Conservation (phyloP, 1,140 invertebrate genomes). For the Amyelois transitella region DNA sequence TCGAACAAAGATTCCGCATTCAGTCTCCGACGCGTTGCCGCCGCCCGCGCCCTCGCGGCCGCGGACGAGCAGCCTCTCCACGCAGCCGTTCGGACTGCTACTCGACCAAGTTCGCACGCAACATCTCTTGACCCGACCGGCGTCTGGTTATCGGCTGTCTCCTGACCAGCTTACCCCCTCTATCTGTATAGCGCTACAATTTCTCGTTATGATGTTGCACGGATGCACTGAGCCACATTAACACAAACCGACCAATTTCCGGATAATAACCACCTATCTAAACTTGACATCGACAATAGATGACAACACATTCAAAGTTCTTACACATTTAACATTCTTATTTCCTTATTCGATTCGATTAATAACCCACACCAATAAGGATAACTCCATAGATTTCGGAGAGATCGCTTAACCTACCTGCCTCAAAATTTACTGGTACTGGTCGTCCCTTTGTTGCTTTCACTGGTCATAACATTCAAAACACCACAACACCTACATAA, state of each 20-base stretch:
- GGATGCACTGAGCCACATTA: conserved; percentile 48
- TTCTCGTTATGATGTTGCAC: conserved; percentile 45
- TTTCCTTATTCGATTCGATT: conserved; percentile 58
- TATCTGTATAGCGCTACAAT: conserved; percentile 37
- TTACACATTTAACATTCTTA: conserved; percentile 48
- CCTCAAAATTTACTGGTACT: conserved; percentile 40
- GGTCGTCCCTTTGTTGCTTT: conserved; percentile 29
- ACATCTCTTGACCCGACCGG: conserved; percentile 33
- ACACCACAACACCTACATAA: conserved; percentile 49
- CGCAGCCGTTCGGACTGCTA: conserved; percentile 47
- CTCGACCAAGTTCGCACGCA: conserved; percentile 37
- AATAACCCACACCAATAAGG: conserved; percentile 67
- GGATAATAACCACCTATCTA: conserved; percentile 61
- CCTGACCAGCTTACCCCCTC: conserved; percentile 33
- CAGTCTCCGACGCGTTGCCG: conserved; percentile 64
- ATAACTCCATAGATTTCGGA: conserved; percentile 57
- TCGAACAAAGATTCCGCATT: conserved; percentile 54
- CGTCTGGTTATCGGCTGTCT: conserved; percentile 25
- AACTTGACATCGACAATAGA: conserved; percentile 54
- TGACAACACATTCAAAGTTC: conserved; percentile 58
- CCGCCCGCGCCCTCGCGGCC: conserved; percentile 19
- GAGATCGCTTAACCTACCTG: conserved; percentile 58
- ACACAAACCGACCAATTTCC: conserved; percentile 53
- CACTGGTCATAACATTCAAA: conserved; percentile 41
- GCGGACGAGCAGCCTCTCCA: conserved; percentile 34